Evolutionary conservation across 2,113 vertebrate genomes (phyloP), one percentile per base, ranked within the genome.

Genomic region (Leiothrix lutea): DNA sequence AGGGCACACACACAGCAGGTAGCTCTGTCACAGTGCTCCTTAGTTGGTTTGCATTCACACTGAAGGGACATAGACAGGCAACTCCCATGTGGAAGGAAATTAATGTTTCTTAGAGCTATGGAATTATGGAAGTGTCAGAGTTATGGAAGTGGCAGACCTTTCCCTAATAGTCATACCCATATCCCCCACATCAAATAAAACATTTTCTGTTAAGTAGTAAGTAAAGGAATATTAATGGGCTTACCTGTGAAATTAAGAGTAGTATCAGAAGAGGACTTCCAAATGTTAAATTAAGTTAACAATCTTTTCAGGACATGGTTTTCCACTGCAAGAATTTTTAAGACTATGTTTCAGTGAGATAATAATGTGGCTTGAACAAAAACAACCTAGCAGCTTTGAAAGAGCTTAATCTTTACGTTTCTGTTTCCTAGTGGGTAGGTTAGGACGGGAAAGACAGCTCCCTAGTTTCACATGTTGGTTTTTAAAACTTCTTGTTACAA

Each of bases 401-500:
- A 86, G 31, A 58, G 15, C 40, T 71, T 88, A 35, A 81, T 85
- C 20, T 86, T 82, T 65, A 10, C 17, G 51, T 88, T 85, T 74
- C n/a, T 89, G 42, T 64, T 96, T 86, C 44, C 65, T 81, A 64
- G 40, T 0, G 4, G 28, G 33, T 73, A 72, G 75, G 15, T 89
- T 66, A 80, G 36, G 45, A 45, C 35, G 53, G n/a, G 57, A 87
- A 91, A 91, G 33, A 61, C 71, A 86, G 28, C 9, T 82, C n/a
- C 33, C 33, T 48, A 35, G 72, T 86, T 90, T 80, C 67, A 74
- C 24, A 29, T 71, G 60, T 45, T 6, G 5, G 21, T 58, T 92
- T 96, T 93, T 67, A 88, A 81, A 95, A 90, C 72, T 74, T 90
- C 11, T 73, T 84, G 38, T 86, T 88, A 86, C 65, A 88, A n/a